These are phyloP conservation scores for Fulica atra DNA, from an alignment of 2,113 vertebrate genomes.

Conservation along the genomic window DNA sequence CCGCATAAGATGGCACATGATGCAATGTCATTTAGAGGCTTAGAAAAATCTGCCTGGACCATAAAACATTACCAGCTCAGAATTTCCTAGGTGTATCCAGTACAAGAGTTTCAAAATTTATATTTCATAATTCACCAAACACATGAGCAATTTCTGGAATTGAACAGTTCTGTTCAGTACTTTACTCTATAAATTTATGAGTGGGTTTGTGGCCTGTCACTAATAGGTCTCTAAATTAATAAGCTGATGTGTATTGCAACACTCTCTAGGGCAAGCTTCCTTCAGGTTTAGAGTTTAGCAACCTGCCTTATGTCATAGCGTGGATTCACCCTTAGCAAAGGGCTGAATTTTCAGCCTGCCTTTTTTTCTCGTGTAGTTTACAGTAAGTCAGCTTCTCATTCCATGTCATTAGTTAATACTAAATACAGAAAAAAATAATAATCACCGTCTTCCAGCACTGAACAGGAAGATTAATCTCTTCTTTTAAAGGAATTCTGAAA, in stretches of 20 bases:
- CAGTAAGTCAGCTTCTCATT: not conserved
- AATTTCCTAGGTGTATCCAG: not conserved
- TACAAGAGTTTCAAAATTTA: not conserved
- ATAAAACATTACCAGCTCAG: not conserved
- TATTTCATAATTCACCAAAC: constrained; percentile 38
- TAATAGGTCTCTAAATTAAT: constrained; percentile 59
- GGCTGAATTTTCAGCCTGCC: not conserved
- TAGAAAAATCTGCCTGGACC: not conserved
- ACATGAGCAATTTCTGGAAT: not conserved
- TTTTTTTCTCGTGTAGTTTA: constrained; percentile 12
- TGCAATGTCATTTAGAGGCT: not conserved
- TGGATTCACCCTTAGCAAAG: not conserved
- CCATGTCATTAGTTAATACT: not conserved
- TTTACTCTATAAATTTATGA: constrained; percentile 49
- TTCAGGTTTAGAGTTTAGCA: not conserved
- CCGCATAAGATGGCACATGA: not conserved
- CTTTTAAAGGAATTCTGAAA: not conserved
- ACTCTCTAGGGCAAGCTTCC: constrained; percentile 42
- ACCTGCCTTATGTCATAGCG: not conserved
- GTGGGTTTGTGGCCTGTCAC: constrained; percentile 52
- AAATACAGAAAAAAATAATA: not conserved
- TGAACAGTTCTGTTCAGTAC: not conserved
- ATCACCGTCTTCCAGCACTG: not conserved
- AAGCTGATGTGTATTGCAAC: constrained; percentile 17
- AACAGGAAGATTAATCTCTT: not conserved